These are phyloP conservation scores for Campoletis raptor DNA, from an alignment of 2,888 invertebrate genomes.

Conservation along the genomic window DNA sequence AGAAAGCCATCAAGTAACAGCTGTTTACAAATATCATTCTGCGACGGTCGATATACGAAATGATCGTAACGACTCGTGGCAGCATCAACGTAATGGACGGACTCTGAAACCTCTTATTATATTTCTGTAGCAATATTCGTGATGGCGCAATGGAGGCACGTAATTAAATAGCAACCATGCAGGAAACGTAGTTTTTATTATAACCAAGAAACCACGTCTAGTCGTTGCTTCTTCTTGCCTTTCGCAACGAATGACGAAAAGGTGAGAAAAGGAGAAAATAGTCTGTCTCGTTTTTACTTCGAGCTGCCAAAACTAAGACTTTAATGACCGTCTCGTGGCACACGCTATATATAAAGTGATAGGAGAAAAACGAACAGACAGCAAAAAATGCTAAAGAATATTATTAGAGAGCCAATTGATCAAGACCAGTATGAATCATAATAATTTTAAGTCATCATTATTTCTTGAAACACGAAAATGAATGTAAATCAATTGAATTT, in stretches of 20 bases:
- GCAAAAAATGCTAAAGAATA: not conserved
- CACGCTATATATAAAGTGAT: not conserved
- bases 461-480: not conserved
- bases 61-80: not conserved
- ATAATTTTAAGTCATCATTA: not conserved
- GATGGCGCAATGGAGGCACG: slow-evolving; percentile 32
- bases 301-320: slow-evolving; percentile 42
- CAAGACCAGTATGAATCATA: not conserved
- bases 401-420: not conserved
- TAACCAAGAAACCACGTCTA: slow-evolving; percentile 37
- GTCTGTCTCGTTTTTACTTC: not conserved
- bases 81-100: not conserved
- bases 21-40: not conserved
- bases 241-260: slow-evolving; percentile 20
- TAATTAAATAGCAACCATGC: slow-evolving; percentile 51
- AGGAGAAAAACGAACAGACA: not conserved
- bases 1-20: not conserved
- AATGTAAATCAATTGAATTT: not conserved
- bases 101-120: slow-evolving; percentile 9
- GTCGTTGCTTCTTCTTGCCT: not conserved
- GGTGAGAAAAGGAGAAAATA: not conserved
- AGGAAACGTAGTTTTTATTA: slow-evolving; percentile 32
- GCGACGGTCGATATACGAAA: not conserved
- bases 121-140: slow-evolving; percentile 36
- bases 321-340: slow-evolving; percentile 36